Evolutionary conservation across 2,888 invertebrate species (phyloP).

Genomic region (Cremastobaeus sp.): DNA sequence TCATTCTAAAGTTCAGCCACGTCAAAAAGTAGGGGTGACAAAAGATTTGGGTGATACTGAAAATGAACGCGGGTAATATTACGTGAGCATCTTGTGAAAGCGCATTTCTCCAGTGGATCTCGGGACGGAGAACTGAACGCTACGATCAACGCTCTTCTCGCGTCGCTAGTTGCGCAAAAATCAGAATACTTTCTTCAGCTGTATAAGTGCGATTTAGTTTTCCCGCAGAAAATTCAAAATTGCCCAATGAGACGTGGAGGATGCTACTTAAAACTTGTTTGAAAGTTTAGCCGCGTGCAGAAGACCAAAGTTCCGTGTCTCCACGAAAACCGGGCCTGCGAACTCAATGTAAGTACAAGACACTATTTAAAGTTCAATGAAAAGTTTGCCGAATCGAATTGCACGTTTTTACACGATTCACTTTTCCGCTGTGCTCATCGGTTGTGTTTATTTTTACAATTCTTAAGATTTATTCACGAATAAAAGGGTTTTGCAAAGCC

Average conservation of each 20-base stretch:
- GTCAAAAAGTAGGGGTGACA: constrained; percentile 19
- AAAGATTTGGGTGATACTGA: constrained; percentile 38
- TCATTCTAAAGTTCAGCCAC: background rate
- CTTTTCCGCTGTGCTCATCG: too few species aligned
- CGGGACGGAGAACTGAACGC: constrained; percentile 61
- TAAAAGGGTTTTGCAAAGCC: too few species aligned
- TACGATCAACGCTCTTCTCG: constrained; percentile 46
- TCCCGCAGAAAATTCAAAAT: constrained; percentile 2
- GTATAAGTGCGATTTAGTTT: constrained; percentile 12
- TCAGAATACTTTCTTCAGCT: constrained; percentile 25
- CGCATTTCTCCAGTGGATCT: constrained; percentile 71
- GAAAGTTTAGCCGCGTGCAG: too few species aligned
- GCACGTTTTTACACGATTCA: too few species aligned
- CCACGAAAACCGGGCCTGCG: too few species aligned
- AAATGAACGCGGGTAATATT: constrained; percentile 63
- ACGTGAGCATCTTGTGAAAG: constrained; percentile 73
- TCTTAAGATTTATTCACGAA: too few species aligned
- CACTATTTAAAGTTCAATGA: too few species aligned
- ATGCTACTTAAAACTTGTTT: too few species aligned
- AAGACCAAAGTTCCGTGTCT: too few species aligned
- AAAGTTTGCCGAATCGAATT: too few species aligned
- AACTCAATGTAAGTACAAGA: too few species aligned
- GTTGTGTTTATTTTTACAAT: too few species aligned
- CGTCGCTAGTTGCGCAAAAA: constrained; percentile 36
- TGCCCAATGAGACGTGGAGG: background rate